A percentile compares a stretch with the other conserved stretches of the same genome.
Evolutionary conservation across 64 coral and sea anemone genomes (phyloP).

Genomic region (Stichodactyla helianthus): DNA sequence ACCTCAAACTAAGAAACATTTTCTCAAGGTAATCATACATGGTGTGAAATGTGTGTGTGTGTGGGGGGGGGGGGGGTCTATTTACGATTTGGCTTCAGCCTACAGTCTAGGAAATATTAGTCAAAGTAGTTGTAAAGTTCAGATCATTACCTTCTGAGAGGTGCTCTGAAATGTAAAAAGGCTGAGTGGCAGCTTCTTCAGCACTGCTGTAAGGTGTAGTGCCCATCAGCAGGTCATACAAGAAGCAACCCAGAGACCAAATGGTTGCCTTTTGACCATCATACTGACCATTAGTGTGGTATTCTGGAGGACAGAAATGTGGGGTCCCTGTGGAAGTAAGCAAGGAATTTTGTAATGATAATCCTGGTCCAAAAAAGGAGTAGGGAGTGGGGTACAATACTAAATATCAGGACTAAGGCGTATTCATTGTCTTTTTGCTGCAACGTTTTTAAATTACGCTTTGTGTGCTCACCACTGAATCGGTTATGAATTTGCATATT

Average conservation of each 20-base stretch:
- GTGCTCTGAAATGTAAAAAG: background rate
- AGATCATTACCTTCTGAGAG: background rate
- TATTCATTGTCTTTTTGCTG: no score
- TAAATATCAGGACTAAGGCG: background rate
- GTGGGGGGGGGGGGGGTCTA: no score
- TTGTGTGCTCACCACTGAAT: no score
- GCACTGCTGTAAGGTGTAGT: background rate
- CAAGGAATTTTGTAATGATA: background rate
- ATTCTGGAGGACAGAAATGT: conserved; percentile 33
- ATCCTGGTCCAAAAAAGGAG: no score
- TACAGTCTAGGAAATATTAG: background rate
- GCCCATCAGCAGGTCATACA: conserved; percentile 18
- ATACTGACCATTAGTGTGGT: background rate
- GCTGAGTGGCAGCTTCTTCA: background rate
- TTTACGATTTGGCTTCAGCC: background rate
- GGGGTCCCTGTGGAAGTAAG: conserved; percentile 3
- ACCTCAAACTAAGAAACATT: no score
- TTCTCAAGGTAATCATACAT: no score
- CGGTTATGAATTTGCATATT: no score
- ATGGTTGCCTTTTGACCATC: conserved; percentile 1
- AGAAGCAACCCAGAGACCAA: conserved; percentile 22
- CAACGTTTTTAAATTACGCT: no score
- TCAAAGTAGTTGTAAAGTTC: no score
- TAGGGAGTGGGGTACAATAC: background rate
- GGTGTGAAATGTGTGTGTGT: no score